phyloP scores from a whole-genome alignment of 2,888 invertebrate genomes.

The Dyspetes luteomarginatus region DNA sequence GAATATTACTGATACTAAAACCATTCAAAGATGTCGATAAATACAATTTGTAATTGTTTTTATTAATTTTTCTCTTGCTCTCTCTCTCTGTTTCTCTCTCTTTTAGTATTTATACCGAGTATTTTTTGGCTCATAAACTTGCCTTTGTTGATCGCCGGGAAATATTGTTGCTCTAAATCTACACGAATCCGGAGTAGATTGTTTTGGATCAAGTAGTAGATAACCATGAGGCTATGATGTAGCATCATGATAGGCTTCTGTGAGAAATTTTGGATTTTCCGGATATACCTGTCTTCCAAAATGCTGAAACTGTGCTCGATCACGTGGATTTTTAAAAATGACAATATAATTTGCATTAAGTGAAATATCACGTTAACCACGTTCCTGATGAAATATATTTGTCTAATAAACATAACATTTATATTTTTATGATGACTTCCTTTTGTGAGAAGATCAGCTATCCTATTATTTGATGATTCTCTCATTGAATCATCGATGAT shows the following conservation, averaged over 20 bases:
- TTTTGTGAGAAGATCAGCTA: too few species aligned
- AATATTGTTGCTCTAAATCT: constrained; percentile 34
- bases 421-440: too few species aligned
- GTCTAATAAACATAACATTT: constrained; percentile 46
- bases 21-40: too few species aligned
- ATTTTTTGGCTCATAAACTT: constrained; percentile 1
- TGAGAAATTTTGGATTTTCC: constrained; percentile 58
- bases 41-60: too few species aligned
- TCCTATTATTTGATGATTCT: constrained; percentile 24
- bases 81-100: background rate
- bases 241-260: constrained; percentile 64
- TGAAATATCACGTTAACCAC: constrained; percentile 55
- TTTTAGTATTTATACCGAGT: background rate
- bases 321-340: constrained; percentile 62
- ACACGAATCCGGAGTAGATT: constrained; percentile 23
- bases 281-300: constrained; percentile 59
- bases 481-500: constrained; percentile 37
- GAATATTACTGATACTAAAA: background rate
- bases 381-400: constrained; percentile 40
- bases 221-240: constrained; percentile 52
- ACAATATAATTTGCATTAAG: too few species aligned
- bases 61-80: too few species aligned
- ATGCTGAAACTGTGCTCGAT: constrained; percentile 58
- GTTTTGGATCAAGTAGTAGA: constrained; percentile 30
- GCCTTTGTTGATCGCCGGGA: constrained; percentile 24